Evolutionary conservation across 2,797 vertebrate species (phyloP), one percentile per base, ranked within the genome.

Genomic region (Bucorvus abyssinicus): DNA sequence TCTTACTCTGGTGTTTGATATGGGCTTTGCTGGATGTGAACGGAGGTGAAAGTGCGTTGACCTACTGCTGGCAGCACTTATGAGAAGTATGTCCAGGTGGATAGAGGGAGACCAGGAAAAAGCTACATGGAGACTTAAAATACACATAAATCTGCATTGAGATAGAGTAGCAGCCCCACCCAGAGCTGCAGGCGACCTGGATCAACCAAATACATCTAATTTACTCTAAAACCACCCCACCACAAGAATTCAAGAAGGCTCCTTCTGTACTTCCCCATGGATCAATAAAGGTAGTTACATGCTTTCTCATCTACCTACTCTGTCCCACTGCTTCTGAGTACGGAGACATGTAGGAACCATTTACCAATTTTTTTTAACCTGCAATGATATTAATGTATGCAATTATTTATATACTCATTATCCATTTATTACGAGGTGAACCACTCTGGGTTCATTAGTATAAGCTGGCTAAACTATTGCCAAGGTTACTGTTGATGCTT

Each of bases 371-470:
- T 49, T 91, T 89, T 70, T 81, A 90, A 93, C 23, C 65, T 93
- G 86, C 68, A 53, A 75, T 94, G 45, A 68, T 81, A 92, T 73
- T 95, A 95, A 95, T 90, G 60, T 36, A 73, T 94, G 92, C 40
- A 55, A 36, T 38, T 94, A 93, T 94, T 76, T 91, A 73, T 76
- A 29, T 32, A 29, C 27, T 94, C 64, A 84, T 97, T 93, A 96
- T 94, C 73, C 69, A 79, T 90, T 95, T 93, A 96, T 88, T 91
- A 86, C 1, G n/a, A 90, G 94, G 76, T 82, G 76, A 78, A 93
- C 88, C 60, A 61, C 74, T 93, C 84, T 2, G 30, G 32, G 64
- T 90, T 92, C 78, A 94, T 91, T 83, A 91, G 38, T 52, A 55
- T 49, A 84, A 86, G 77, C 34, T 12, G 22, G 14, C 57, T 47